Evolutionary conservation across 2,888 invertebrate genomes (phyloP), one percentile per base, ranked within the genome.

Genomic region (Leptothorax acervorum): DNA sequence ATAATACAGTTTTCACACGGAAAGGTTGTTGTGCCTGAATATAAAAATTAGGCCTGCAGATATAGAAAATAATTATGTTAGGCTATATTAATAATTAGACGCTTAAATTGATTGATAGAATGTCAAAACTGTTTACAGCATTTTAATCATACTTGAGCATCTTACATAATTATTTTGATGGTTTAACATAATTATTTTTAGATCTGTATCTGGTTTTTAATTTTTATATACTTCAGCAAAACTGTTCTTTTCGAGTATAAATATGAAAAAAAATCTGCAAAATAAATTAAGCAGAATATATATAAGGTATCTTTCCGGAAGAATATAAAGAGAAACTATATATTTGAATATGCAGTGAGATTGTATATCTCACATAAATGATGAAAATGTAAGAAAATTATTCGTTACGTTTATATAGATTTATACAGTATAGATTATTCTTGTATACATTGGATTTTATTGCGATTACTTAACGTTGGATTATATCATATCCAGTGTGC

Each of bases 401-500:
- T 12, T 42, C 18, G 1, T 9, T 71, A 23, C 15, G 23, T 53
- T 73, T 23, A 11, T 31, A 12, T 53, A 39, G 15, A 39, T 53
- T 73, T 23, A 8, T 62, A 8, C 12, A 63, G 12, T 45, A 35
- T 9, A 51, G 35, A 76, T 51, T 39, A 62, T 79, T 45, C 3
- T 8, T n/a, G 15, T 45, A 48, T 3, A n/a, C 8, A 55, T n/a
- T 15, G 28, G n/a, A 57, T 57, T 39, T 39, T 39, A 5, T 42
- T 53, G 39, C 12, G 66, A 18, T 73, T 82, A 39, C 11, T 71
- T 68, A 75, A 65, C 51, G 28, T 39, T 31, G n/a, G 71, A 83
- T 88, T 63, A 73, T 82, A 81, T 84, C 83, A 66, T 60, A 51
- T 35, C 15, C 60, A 73, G 18, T 53, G 60, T 62, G 86, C 83